phyloP scores from a whole-genome alignment of 2,113 vertebrate genomes.

The Camelus dromedarius region DNA sequence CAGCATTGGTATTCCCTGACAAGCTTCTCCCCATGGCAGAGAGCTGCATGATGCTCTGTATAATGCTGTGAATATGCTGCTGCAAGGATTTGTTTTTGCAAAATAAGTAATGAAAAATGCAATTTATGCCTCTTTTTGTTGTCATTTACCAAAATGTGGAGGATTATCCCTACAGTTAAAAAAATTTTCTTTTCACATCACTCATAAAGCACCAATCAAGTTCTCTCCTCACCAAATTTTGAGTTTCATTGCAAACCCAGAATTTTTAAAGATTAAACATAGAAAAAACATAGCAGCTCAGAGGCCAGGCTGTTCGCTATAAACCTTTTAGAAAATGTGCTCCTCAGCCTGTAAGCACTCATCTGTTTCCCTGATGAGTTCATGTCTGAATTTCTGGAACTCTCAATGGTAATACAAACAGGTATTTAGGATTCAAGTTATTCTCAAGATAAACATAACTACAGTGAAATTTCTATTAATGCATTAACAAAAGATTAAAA shows the following conservation, averaged over 20 bases:
- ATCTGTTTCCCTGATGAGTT: not conserved
- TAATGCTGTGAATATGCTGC: not conserved
- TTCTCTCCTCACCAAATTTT: not conserved
- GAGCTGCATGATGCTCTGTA: not conserved
- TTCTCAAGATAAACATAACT: not conserved
- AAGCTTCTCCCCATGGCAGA: not conserved
- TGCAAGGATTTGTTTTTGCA: not conserved
- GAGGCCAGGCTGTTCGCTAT: not conserved
- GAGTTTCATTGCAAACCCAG: not conserved
- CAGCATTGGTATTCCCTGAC: not conserved
- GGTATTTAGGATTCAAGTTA: not conserved
- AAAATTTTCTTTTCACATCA: not conserved
- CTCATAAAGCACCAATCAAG: not conserved
- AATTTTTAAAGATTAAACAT: not conserved
- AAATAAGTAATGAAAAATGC: not conserved
- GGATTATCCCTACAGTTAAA: not conserved
- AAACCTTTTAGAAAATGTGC: not conserved
- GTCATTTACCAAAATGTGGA: not conserved
- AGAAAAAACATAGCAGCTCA: not conserved
- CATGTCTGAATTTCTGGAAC: not conserved
- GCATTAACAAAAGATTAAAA: not conserved
- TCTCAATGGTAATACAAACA: not conserved
- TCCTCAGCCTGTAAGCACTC: not conserved
- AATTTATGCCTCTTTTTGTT: not conserved
- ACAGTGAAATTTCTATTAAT: not conserved